Conservation (phyloP, 2,797 vertebrate species). For the Austrolebias charrua region DNA sequence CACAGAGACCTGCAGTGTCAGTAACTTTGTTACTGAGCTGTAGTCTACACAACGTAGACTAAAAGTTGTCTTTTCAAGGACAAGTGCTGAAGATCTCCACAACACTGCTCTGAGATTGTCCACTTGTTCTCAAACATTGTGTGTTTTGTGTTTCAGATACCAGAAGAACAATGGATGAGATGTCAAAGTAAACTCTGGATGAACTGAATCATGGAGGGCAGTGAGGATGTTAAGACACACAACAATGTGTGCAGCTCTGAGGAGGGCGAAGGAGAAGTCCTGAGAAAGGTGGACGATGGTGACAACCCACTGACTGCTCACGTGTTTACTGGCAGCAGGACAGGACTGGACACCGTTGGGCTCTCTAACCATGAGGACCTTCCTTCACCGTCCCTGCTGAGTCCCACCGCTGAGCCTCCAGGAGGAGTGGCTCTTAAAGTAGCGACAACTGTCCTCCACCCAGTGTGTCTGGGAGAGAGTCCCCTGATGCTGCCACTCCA, state of each 20-base stretch:
- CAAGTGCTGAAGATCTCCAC: too few species aligned
- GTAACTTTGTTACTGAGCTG: too few species aligned
- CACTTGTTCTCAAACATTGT: constrained; percentile 5
- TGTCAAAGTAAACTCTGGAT: constrained; percentile 65
- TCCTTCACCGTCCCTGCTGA: constrained; percentile 78
- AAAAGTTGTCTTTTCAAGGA: too few species aligned
- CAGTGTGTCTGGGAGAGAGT: constrained; percentile 93
- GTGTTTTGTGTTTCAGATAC: constrained; percentile 53
- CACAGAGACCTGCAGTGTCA: too few species aligned
- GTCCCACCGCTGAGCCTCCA: constrained; percentile 80
- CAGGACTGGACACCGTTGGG: constrained; percentile 86
- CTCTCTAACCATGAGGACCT: constrained; percentile 80
- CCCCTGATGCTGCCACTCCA: constrained; percentile 92
- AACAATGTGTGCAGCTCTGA: constrained; percentile 62
- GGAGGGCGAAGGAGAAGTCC: constrained; percentile 40
- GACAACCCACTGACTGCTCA: constrained; percentile 80
- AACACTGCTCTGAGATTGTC: too few species aligned
- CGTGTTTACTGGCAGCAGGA: constrained; percentile 83
- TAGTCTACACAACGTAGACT: too few species aligned
- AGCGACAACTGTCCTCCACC: constrained; percentile 91
- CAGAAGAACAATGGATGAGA: constrained; percentile 61
- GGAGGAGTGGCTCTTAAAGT: constrained; percentile 91
- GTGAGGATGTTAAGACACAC: constrained; percentile 82
- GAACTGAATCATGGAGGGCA: constrained; percentile 83
- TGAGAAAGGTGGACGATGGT: constrained; percentile 84